These are phyloP conservation scores for Teleopsis dalmanni DNA, from an alignment of 1,140 invertebrate species.

Conservation along the genomic window DNA sequence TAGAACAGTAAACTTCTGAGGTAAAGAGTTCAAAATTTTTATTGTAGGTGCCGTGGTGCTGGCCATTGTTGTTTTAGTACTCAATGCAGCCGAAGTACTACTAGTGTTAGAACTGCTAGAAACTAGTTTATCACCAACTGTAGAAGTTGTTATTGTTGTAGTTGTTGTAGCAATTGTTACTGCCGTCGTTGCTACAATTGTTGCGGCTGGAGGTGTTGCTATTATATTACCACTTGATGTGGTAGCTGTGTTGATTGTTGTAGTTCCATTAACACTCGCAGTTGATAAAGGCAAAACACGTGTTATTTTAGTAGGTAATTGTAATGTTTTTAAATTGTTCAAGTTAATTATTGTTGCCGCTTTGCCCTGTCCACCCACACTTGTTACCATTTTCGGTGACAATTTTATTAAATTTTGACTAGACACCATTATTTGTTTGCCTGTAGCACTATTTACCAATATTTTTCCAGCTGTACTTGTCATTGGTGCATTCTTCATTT, in stretches of 20 bases:
- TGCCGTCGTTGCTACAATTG: not conserved
- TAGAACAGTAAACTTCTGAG: conserved; percentile 16
- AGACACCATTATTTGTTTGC: conserved; percentile 33
- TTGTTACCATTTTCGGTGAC: conserved; percentile 23
- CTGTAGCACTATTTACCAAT: conserved; percentile 22
- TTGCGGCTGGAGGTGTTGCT: conserved; percentile 6
- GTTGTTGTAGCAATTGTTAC: conserved; percentile 3
- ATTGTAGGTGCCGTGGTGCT: not conserved
- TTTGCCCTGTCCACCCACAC: not conserved
- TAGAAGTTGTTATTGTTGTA: too few relatives aligned
- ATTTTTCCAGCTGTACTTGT: conserved; percentile 22
- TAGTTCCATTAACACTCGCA: conserved; percentile 27
- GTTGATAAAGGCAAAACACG: conserved; percentile 29
- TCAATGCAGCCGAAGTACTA: not conserved
- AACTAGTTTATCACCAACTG: too few relatives aligned
- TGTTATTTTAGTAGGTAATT: conserved; percentile 30
- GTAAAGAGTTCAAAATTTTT: conserved; percentile 12
- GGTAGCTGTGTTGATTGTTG: not conserved
- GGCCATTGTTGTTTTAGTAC: not conserved
- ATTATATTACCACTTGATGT: not conserved
- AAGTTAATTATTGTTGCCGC: not conserved
- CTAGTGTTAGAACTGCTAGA: too few relatives aligned
- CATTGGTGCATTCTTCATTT: not conserved
- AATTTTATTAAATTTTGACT: conserved; percentile 34
- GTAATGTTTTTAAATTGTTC: conserved; percentile 6